Base-by-base conservation (phyloP, 2,113 vertebrate species). In the Chitala chitala region DNA sequence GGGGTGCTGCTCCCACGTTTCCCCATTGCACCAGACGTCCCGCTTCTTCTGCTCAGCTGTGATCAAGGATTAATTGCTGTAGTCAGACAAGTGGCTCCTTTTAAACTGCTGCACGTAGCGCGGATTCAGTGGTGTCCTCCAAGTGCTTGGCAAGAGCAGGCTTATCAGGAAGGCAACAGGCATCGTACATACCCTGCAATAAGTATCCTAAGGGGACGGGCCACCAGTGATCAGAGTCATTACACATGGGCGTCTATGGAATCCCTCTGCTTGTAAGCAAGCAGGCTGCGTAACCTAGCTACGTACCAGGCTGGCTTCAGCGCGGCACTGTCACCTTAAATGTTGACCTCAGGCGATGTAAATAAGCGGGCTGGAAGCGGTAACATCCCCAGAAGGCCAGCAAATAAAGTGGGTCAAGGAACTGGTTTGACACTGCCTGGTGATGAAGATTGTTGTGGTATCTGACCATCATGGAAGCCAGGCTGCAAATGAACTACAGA, bases 401-500 rank as follows among this genome's bases (percentile, higher is more conserved):
- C 51, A 65, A 33, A 50, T 59, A 53, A 59, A 61, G 17, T 24
- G 3, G 46, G 44, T 40, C 29, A 31, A 51, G 56, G 31, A 42
- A 12, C 15, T 17, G 33, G 50, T 74, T 44, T 36, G 36, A n/a
- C 58, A 69, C 29, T 54, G 13, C 36, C 61, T 22, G 22, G 22
- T 40, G 31, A 61, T 22, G 44, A 40, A 13, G 2, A 65, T 10
- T 22, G 10, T 3, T 3, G 15, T 29, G 31, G 54, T 59, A 13
- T 50, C 74, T 51, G 74, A 69, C 42, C 17, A 9, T 46, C 31
- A 12, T 4, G 3, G 48, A 31, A 29, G 46, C 31, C 66, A 40
- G 24, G 46, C 42, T 17, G 36, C 24, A 56, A 69, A 53, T 73
- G 74, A 66, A 65, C 72, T 72, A 71, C 75, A 81, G 74, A 78